phyloP scores from a whole-genome alignment of 1,140 invertebrate genomes.

The Neodiprion fabricii region DNA sequence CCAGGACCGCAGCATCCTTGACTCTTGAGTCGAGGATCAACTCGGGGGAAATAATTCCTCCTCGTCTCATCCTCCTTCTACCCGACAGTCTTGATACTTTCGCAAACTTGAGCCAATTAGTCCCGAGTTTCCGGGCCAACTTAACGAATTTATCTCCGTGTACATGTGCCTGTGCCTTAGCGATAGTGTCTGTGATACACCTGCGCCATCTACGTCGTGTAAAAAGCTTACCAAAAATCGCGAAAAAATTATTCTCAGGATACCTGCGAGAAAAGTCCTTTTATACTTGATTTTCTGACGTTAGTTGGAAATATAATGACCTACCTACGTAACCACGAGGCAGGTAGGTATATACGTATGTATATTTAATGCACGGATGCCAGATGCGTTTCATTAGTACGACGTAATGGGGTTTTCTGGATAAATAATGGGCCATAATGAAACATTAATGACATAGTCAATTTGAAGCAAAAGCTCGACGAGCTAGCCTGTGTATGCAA shows the following conservation, averaged over 20 bases:
- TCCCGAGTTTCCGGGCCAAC: neutral
- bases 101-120: neutral
- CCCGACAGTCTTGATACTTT: neutral
- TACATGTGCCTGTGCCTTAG: neutral
- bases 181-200: neutral
- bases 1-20: neutral
- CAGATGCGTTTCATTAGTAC: conserved; percentile 40
- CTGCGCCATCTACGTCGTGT: no score
- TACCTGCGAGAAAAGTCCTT: no score
- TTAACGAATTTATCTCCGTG: neutral
- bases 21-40: neutral
- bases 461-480: conserved; percentile 30
- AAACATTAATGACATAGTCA: conserved; percentile 47
- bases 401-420: conserved; percentile 27
- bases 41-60: neutral
- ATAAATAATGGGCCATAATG: conserved; percentile 49
- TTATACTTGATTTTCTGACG: no score
- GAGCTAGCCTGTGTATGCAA: conserved; percentile 18
- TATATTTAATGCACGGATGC: neutral
- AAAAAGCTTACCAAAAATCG: no score
- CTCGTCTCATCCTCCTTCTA: neutral
- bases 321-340: no score
- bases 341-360: no score
- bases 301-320: no score
- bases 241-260: no score